phyloP scores from a whole-genome alignment of 2,113 vertebrate species.

The Stigmatopora nigra region DNA sequence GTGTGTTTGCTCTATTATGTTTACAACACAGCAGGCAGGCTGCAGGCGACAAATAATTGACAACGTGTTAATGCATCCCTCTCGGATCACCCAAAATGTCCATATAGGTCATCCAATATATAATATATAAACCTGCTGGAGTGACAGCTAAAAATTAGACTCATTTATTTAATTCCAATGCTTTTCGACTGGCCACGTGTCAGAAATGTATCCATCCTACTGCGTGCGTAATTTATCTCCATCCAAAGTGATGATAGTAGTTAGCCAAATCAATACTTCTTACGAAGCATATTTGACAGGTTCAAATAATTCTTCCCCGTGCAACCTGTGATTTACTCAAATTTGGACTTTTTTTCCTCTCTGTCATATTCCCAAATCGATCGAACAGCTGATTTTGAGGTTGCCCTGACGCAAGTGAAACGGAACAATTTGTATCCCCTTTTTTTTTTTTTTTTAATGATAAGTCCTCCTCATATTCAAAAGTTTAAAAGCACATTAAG shows the following conservation, averaged over 20 bases:
- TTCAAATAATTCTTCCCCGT: constrained; percentile 14
- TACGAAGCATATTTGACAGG: constrained; percentile 8
- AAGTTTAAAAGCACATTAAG: constrained; percentile 1
- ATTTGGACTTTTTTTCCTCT: constrained; percentile 18
- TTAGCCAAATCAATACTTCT: constrained; percentile 12
- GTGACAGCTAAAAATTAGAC: background rate
- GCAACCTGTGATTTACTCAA: background rate
- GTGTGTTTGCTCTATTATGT: background rate
- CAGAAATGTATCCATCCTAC: background rate
- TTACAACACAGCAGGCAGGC: constrained; percentile 4
- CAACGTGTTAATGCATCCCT: constrained; percentile 15
- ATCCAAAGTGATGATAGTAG: constrained; percentile 12
- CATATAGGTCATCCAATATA: background rate
- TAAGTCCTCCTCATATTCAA: background rate
- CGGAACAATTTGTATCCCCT: background rate
- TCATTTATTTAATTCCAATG: background rate
- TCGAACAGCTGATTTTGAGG: background rate
- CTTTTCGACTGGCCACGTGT: background rate
- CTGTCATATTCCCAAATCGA: constrained; percentile 38
- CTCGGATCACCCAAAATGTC: constrained; percentile 10
- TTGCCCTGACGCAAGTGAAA: constrained; percentile 7
- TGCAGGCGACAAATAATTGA: constrained; percentile 20
- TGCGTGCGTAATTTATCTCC: constrained; percentile 43
- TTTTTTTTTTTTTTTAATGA: background rate
- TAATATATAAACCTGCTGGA: constrained; percentile 23